Base-by-base conservation (phyloP, 92 coral and sea anemone species). In the Pocillopora grandis region DNA sequence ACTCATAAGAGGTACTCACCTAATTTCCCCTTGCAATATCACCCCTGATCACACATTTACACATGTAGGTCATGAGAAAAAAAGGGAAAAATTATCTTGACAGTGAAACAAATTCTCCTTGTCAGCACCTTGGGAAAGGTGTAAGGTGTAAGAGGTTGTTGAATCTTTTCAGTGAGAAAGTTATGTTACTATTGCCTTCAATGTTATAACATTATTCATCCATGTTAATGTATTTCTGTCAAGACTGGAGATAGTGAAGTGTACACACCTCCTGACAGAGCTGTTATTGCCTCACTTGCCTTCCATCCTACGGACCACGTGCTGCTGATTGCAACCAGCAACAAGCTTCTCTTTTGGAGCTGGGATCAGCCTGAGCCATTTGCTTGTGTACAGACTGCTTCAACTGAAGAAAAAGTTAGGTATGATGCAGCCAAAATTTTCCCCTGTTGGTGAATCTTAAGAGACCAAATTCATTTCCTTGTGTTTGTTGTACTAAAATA, bases 231-330 rank as follows among this genome's bases (percentile, higher is more conserved):
- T 11, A 1, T 16, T 9, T 9, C 58, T 62, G 62, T 77, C 14
- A 77, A 77, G 85, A 73, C 88, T 23, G 92, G 95, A 14, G 95
- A 90, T 21, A 87, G 93, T 76, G 94, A 94, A 58, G 87, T 92
- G 58, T 92, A 84, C 68, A 84, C 84, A 31, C 94, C 98, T 5
- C 92, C 90, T 17, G 94, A 90, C 67, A 90, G 85, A 73, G 90
- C 93, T 15, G 98, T 88, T 5, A 90, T 94, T 42, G 93, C 97
- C 42, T 97, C 99, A 0, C 83, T 96, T 67, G 96, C 99, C 16
- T 96, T 96, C 80, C 99, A 96, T 75, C 99, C 99, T 0, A 86
- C 80, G 0, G 97, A 94, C 71, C 82, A 77, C 59, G 94, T 96
- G 65, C 81, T 96, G 42, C 87, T 96, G 12, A 75, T 94, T 23